Evolutionary conservation across 2,113 vertebrate genomes (phyloP).

Genomic region (Prunella fulvescens): DNA sequence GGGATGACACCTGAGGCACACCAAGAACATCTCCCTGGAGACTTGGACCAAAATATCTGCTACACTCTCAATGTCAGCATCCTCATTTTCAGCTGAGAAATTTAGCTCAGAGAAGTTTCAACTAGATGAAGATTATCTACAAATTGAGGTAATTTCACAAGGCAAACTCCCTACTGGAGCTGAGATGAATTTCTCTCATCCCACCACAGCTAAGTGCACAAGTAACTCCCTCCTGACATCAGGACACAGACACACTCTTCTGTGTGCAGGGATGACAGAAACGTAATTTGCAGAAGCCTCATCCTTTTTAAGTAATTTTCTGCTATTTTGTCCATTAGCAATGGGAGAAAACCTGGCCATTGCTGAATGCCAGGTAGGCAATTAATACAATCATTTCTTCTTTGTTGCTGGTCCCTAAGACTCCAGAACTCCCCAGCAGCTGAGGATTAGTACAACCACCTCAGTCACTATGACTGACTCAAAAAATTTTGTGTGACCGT

Average conservation of each 20-base stretch:
- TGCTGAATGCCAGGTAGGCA: background rate
- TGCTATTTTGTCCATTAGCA: background rate
- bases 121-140: background rate
- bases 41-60: background rate
- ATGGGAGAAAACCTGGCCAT: background rate
- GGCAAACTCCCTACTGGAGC: background rate
- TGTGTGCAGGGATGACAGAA: background rate
- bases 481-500: background rate
- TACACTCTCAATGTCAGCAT: background rate
- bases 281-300: background rate
- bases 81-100: background rate
- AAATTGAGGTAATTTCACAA: background rate
- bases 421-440: background rate
- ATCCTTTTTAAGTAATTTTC: background rate
- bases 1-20: background rate
- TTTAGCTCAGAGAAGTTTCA: background rate
- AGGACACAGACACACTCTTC: background rate
- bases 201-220: background rate
- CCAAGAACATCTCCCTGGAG: background rate
- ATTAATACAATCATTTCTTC: background rate
- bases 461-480: background rate
- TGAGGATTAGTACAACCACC: background rate
- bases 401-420: background rate
- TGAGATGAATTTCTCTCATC: background rate
- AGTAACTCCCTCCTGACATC: background rate